A percentile compares a stretch with the other conserved stretches of the same genome.
Conservation (phyloP, 2,113 vertebrate species). For the Megaptera novaeangliae region DNA sequence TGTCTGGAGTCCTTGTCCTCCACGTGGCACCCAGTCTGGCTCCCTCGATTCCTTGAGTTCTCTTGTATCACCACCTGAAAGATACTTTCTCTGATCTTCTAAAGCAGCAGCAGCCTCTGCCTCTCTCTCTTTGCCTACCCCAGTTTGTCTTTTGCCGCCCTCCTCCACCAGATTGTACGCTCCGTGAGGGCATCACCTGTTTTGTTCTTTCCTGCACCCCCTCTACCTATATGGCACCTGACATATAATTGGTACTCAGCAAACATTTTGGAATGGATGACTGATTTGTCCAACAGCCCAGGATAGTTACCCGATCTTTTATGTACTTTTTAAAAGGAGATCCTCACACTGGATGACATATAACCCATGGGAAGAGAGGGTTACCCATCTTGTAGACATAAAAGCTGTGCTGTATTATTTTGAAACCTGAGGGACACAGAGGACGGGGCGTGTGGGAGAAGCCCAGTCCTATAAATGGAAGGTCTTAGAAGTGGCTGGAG, state of each 20-base stretch:
- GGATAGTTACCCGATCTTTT: neutral
- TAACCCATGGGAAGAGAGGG: neutral
- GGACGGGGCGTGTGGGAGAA: neutral
- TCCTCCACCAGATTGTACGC: neutral
- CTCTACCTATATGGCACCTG: neutral
- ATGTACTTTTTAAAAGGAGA: neutral
- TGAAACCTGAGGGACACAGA: neutral
- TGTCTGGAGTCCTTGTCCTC: neutral
- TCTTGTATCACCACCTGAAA: neutral
- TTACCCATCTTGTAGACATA: neutral
- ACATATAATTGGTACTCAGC: neutral
- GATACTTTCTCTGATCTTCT: neutral
- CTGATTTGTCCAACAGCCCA: neutral
- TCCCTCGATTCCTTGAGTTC: neutral
- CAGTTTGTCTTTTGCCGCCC: rapidly evolving
- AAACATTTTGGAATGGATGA: neutral
- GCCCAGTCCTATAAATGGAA: neutral
- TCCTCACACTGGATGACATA: neutral
- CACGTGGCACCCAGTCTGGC: neutral
- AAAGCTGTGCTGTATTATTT: neutral
- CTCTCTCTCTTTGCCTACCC: neutral
- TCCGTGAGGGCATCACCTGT: neutral
- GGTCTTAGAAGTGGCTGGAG: neutral
- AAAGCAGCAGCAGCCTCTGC: neutral
- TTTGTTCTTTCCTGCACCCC: neutral